Evolutionary conservation across 2,888 invertebrate species (phyloP), one percentile per base, ranked within the genome.

Genomic region (Lymantria monacha): DNA sequence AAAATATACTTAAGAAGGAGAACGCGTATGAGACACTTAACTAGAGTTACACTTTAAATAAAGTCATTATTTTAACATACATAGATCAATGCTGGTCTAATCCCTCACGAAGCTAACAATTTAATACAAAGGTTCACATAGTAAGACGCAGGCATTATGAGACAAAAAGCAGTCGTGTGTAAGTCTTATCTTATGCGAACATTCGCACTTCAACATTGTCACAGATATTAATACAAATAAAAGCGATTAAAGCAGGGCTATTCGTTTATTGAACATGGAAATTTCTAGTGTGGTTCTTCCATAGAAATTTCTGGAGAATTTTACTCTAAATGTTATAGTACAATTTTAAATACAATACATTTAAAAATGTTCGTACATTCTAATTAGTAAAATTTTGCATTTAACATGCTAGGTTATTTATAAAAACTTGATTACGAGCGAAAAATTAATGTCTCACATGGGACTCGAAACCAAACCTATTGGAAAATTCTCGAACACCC

Each of bases 141-240:
- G 74, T 74, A 77, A 79, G 77, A 75, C 78, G 66, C 59, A 55
- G 60, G 80, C 61, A 74, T 79, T 79, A 77, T 66, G 77, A 73
- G 80, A 85, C 85, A 85, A 86, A 87, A 85, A 85, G 81, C 84
- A 70, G 72, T 77, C 76, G 74, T 74, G 76, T 74, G 74, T 63
- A 71, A 62, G 61, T 74, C 85, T 88, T 88, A 88, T 88, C 88
- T 79, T 65, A 54, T 57, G 61, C 60, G 75, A 79, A 81, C 87
- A 87, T 86, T 85, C 85, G 72, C 71, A 74, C 53, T 74, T 63
- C 56, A 61, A 56, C 61, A 59, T 58, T 58, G 54, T 53, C 59
- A 58, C 53, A 52, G 59, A 41, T 30, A 1, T 30, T 10, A n/a
- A 11, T 11, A 30, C 11, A n/a, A 42, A 42, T 30, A 11, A 30